Base-by-base conservation (phyloP, 2,113 vertebrate species). In the Dissostichus mawsoni region DNA sequence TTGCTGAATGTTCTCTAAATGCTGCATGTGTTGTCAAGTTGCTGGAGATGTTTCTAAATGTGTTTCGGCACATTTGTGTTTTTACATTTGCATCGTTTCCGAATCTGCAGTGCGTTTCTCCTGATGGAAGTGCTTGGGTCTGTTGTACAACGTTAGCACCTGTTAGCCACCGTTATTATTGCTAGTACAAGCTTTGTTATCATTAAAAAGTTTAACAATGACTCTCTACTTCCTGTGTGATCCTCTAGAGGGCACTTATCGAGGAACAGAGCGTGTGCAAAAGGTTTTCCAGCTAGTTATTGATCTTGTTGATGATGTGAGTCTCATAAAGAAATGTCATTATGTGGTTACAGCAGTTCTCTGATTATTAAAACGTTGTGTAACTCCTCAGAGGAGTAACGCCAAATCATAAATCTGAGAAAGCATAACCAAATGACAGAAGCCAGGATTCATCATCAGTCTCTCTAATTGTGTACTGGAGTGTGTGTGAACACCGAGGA, bases 381-480 rank as follows among this genome's bases (percentile, higher is more conserved):
- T 85, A 85, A 90, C 81, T 78, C 71, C 83, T 88, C 5, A 6
- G 67, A 87, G 74, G 53, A 48, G 47, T 81, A 67, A 63, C 36
- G 65, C 83, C 55, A 75, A 62, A 83, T 78, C 81, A 80, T 84
- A 80, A 83, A 89, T 88, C 85, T 76, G 52, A 76, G 45, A 75
- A 82, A 48, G 41, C 58, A 66, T 57, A 83, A 90, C 79, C 70
- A 53, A 84, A 89, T 87, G 82, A 88, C 73, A 56, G 68, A 72
- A 41, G 63, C 65, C 73, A 36, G 59, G 61, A 66, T 71, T 80
- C 71, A 86, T 85, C 88, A 89, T 87, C 80, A 68, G 47, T 81
- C 85, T 83, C 78, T 76, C 67, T 73, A 89, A 91, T 83, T 85
- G 77, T 51, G 47, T 67, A 73, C 53, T 76, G 71, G 64, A 86